Base-by-base conservation (phyloP, 2,888 invertebrate species). In the Poecilobothrus nobilitatus region DNA sequence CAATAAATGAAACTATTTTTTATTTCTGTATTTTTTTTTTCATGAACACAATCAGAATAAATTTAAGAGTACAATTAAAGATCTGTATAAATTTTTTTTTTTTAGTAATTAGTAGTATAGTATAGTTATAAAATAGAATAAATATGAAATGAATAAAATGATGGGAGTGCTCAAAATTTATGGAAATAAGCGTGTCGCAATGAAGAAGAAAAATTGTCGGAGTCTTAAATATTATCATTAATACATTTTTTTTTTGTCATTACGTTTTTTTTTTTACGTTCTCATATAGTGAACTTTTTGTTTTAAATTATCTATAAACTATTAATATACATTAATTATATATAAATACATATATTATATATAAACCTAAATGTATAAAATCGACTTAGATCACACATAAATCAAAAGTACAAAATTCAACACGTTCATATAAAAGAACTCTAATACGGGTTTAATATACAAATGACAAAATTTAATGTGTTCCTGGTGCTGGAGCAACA, bases 401-500 rank as follows among this genome's bases (percentile, higher is more conserved):
- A 53, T 53, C 53, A 18, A 53, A 18, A 5, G 27, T 27, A 27
- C 4, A 41, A 12, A 12, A 6, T 6, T 41, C 2, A 41, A 41
- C 7, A 12, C 15, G 4, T 41, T 15, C 41, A 41, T 12, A 41
- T 41, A 37, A 37, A 37, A n/a, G n/a, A n/a, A n/a, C n/a, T n/a
- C n/a, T n/a, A 61, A 20, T n/a, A 6, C n/a, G 7, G 21, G 21
- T 63, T 63, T 63, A 22, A 63, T 1, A 63, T 21, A 22, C 10
- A 63, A 8, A 63, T 12, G 5, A 2, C 15, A 22, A 63, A 63
- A 12, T 63, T 63, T 71, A 71, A 68, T 68, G 71, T 21, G 79
- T 79, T 70, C 79, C 79, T 69, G 78, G 79, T 33, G 79, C 79
- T 68, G 79, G 79, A 21, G 76, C 76, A 69, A 77, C 74, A 65